These are phyloP conservation scores for Pseudomyrmex sp. DNA, from an alignment of 1,140 invertebrate genomes.

Conservation along the genomic window DNA sequence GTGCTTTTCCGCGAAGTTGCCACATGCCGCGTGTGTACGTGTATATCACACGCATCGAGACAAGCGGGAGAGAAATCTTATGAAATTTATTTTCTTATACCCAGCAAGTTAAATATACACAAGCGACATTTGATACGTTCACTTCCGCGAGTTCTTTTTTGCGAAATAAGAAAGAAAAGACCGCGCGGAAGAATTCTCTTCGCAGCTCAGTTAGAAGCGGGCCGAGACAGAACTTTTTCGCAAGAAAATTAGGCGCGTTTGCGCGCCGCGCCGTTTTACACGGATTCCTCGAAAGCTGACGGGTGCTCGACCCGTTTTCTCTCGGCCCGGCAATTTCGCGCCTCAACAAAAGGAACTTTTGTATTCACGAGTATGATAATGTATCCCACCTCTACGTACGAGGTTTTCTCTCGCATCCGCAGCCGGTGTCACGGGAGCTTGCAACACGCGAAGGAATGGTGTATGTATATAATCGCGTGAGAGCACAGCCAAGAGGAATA, in stretches of 20 bases:
- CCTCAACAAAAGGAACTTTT: slow-evolving; percentile 40
- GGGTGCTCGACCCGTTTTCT: slow-evolving; percentile 39
- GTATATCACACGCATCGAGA: not conserved
- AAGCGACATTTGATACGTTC: not conserved
- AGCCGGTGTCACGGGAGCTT: slow-evolving; percentile 14
- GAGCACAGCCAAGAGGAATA: slow-evolving; percentile 3
- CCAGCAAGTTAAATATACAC: not conserved
- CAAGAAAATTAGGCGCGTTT: slow-evolving; percentile 29
- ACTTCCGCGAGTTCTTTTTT: not conserved
- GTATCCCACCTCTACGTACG: not conserved
- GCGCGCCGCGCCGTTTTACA: not conserved
- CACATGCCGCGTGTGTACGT: not conserved
- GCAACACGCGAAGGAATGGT: not conserved
- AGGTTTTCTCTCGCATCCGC: slow-evolving; percentile 28
- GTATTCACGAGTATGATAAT: slow-evolving; percentile 59
- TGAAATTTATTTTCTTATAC: slow-evolving; percentile 6
- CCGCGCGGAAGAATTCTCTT: not conserved
- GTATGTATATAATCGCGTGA: slow-evolving; percentile 6
- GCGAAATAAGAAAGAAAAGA: not conserved
- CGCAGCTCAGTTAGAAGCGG: not conserved
- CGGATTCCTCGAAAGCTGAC: slow-evolving; percentile 14
- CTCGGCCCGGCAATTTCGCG: slow-evolving; percentile 12
- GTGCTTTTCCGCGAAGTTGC: slow-evolving; percentile 20
- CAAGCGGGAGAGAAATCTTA: not conserved
- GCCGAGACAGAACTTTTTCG: not conserved